Base-by-base conservation (phyloP, 2,113 vertebrate species). In the Ceyx margarethae region DNA sequence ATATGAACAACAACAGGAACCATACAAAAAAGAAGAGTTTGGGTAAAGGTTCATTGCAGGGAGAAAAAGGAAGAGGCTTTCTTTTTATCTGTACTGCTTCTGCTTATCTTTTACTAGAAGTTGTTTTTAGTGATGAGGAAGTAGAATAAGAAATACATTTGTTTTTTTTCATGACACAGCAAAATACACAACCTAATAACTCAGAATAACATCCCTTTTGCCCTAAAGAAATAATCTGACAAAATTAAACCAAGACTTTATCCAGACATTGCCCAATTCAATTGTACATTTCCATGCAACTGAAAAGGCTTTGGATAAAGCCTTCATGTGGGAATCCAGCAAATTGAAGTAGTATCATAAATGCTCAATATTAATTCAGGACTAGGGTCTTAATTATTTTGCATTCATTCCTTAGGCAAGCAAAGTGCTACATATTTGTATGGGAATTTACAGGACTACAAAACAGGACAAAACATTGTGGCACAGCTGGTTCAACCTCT, bases 101-200 rank as follows among this genome's bases (percentile, higher is more conserved):
- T 91, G 85, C 95, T 96, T 95, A 96, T 96, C 96, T 94, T 85
- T 78, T 85, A 87, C 72, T 78, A 81, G 81, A 87, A 58, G 79
- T 86, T 96, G 91, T 94, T 96, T 94, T 93, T 74, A 93, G 91
- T 40, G 80, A 92, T 83, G 92, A 96, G 96, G 96, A 96, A 96
- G 93, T 89, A 93, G 84, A 91, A 91, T 51, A 85, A 96, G 57
- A 96, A 92, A 95, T 89, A 61, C 51, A 91, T 83, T 91, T 89
- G 72, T 90, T 95, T 91, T 96, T 96, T 89, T 89, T 92, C 79
- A 92, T 91, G 95, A 96, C 89, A 94, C 94, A 92, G 87, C 96
- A 95, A 87, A 62, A 91, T 40, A 71, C 80, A 92, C 61, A 89
- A 89, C 85, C 76, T 82, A 91, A 60, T 92, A 95, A 91, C 81